Conservation (phyloP, 2,797 vertebrate genomes). For the Lacerta viridis region DNA sequence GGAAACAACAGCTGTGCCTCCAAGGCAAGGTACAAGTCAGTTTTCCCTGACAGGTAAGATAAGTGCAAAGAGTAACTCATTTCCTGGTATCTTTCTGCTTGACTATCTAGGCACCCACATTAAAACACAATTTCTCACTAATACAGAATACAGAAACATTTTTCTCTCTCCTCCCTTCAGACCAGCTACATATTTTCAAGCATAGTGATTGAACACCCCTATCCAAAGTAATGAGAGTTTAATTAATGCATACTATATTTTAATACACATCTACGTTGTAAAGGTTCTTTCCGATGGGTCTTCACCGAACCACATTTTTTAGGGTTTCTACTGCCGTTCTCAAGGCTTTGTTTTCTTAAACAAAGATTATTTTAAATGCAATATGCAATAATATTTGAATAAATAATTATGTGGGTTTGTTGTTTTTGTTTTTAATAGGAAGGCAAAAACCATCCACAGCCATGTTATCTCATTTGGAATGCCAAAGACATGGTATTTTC, state of each 20-base stretch:
- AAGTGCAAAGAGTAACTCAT: conserved; percentile 55
- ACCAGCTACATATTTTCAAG: not conserved
- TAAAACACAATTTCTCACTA: conserved; percentile 36
- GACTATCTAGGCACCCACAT: conserved; percentile 31
- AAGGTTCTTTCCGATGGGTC: not conserved
- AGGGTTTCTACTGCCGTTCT: not conserved
- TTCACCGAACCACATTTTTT: not conserved
- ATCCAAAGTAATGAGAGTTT: not conserved
- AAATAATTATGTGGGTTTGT: not conserved
- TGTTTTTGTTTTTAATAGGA: too few relatives aligned
- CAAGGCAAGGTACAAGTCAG: not conserved
- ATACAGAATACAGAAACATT: not conserved
- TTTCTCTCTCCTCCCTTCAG: not conserved
- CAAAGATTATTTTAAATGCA: not conserved
- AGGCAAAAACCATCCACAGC: not conserved
- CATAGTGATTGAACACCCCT: not conserved
- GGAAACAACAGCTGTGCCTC: conserved; percentile 23
- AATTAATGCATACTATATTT: not conserved
- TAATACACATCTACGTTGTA: not conserved
- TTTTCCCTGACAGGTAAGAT: conserved; percentile 12
- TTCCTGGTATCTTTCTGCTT: conserved; percentile 51
- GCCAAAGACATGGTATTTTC: not conserved
- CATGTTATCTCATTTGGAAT: not conserved
- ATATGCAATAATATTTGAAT: not conserved
- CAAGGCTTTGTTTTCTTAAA: not conserved